Conservation (phyloP, 2,888 invertebrate species). For the Eugnorisma glareosa region DNA sequence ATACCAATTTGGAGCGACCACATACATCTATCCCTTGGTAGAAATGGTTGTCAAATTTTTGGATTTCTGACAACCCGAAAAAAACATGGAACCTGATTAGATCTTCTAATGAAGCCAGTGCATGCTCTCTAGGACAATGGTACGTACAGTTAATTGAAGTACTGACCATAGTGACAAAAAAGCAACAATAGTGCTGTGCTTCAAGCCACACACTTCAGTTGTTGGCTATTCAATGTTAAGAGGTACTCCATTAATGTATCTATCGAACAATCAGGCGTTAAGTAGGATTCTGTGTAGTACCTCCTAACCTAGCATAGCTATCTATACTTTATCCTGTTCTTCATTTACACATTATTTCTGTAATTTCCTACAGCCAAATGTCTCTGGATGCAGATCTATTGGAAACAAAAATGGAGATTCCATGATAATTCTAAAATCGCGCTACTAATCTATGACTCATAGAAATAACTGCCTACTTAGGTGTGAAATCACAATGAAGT, state of each 20-base stretch:
- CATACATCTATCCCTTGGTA: neutral
- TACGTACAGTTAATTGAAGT: neutral
- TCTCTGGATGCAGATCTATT: neutral
- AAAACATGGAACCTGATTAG: neutral
- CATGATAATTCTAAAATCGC: neutral
- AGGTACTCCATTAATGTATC: neutral
- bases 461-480: conserved; percentile 22
- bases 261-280: neutral
- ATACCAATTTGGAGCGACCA: neutral
- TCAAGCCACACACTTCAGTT: conserved; percentile 13
- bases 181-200: neutral
- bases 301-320: neutral
- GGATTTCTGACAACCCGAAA: neutral
- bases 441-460: conserved; percentile 38
- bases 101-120: neutral
- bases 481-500: conserved; percentile 51
- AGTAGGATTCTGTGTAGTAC: neutral
- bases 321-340: neutral
- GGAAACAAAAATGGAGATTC: neutral
- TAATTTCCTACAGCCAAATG: neutral
- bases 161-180: neutral
- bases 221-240: conserved; percentile 1
- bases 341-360: neutral
- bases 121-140: neutral
- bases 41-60: neutral